These are phyloP conservation scores for Leptogaster cylindrica DNA, from an alignment of 2,888 invertebrate genomes.

Conservation along the genomic window DNA sequence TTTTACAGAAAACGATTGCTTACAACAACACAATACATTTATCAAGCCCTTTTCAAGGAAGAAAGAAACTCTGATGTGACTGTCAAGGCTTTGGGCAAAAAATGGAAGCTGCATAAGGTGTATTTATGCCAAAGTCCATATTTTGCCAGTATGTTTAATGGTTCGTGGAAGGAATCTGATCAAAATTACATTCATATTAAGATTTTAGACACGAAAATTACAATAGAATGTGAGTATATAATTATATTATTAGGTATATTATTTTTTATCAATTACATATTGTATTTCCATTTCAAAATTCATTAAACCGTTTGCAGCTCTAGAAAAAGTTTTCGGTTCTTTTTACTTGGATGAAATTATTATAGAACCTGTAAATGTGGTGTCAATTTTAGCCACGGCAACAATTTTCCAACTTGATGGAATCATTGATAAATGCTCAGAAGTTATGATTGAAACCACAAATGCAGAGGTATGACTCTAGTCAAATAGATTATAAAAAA, in stretches of 20 bases:
- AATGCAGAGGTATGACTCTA: conserved; percentile 65
- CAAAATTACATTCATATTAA: conserved; percentile 71
- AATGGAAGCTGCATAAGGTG: conserved; percentile 78
- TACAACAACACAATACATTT: conserved; percentile 79
- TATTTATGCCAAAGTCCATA: conserved; percentile 82
- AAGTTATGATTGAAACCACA: conserved; percentile 77
- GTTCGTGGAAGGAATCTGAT: conserved; percentile 76
- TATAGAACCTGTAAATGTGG: conserved; percentile 71
- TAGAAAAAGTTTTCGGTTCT: conserved; percentile 75
- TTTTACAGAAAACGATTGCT: conserved; percentile 66
- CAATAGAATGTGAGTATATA: conserved; percentile 66
- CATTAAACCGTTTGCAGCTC: conserved; percentile 63
- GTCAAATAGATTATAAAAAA: background rate
- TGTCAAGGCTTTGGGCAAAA: conserved; percentile 72
- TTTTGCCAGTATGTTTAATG: conserved; percentile 81
- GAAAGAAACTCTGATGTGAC: conserved; percentile 78
- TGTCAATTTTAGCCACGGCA: conserved; percentile 74
- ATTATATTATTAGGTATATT: background rate
- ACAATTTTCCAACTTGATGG: conserved; percentile 77
- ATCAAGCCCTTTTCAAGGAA: conserved; percentile 76
- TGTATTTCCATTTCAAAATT: too few species aligned
- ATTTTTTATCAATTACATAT: conserved; percentile 20
- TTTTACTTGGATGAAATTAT: conserved; percentile 77
- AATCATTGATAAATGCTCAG: conserved; percentile 74
- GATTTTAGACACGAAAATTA: conserved; percentile 75